A percentile compares a stretch with the other conserved stretches of the same genome.
These are phyloP conservation scores for Hippocampus comes DNA, from an alignment of 2,113 vertebrate species.

Conservation along the genomic window DNA sequence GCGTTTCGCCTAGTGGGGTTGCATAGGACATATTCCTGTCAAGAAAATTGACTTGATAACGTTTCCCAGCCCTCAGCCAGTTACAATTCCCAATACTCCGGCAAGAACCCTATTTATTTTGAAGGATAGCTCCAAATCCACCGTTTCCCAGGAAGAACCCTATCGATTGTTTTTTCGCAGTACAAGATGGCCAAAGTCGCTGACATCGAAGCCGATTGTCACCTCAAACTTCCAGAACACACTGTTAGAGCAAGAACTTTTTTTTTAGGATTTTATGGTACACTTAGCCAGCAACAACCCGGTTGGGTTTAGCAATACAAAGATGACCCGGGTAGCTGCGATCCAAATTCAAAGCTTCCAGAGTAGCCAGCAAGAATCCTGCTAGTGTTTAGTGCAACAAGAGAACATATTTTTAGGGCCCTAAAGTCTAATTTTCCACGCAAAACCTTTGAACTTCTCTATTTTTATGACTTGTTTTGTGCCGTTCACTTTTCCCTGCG, in stretches of 20 bases:
- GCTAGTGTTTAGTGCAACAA: background rate
- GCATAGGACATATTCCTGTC: too few species aligned
- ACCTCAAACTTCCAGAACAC: background rate
- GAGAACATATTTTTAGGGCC: conserved; percentile 38
- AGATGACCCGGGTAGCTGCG: background rate
- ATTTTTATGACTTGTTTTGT: conserved; percentile 62
- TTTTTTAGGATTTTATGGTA: background rate
- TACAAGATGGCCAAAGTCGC: background rate
- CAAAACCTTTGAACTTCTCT: conserved; percentile 61
- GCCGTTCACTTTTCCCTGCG: conserved; percentile 54
- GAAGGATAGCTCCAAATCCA: background rate
- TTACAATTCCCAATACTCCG: background rate
- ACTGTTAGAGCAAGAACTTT: background rate
- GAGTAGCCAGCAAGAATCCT: background rate
- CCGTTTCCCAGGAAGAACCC: background rate
- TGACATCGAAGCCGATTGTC: background rate
- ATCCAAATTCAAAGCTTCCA: background rate
- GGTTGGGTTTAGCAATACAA: too few species aligned
- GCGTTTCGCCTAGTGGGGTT: too few species aligned
- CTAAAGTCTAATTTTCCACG: conserved; percentile 69
- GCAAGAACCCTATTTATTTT: background rate
- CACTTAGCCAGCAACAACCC: too few species aligned
- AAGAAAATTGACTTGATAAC: background rate
- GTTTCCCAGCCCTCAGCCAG: background rate
- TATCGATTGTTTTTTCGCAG: background rate